Evolutionary conservation across 1,140 invertebrate genomes (phyloP), one percentile per base, ranked within the genome.

Genomic region (Hyphantria cunea): DNA sequence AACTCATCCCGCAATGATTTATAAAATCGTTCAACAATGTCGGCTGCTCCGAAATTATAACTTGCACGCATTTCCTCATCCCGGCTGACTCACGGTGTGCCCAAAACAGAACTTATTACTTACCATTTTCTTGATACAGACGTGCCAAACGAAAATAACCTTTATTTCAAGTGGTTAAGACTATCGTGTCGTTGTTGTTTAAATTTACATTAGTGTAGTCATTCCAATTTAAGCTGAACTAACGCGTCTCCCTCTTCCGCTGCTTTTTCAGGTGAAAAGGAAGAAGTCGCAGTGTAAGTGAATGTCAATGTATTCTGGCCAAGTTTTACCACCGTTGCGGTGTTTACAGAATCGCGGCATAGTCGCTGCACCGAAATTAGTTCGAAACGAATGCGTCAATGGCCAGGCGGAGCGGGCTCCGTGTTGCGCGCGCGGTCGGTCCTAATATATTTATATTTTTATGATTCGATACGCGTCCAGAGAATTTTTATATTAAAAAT

Each of bases 271-370:
- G 68, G 65, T 53, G 64, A 66, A 51, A 56, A 59, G 39, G 75
- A 76, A 74, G 71, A 56, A 64, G 62, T 65, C 17, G 59, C 41
- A 62, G 45, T 51, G 66, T 60, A 62, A 50, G 64, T 39, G 68
- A 67, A 31, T 79, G 44, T 76, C 83, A 74, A 61, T 13, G 10
- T 66, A 70, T n/a, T 32, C 47, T 85, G 80, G 82, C 17, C 78
- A 63, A 39, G 55, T 76, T 72, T 80, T 71, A 72, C 71, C 76
- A 68, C 76, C 67, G 68, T 75, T 67, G 73, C 71, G 73, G 72
- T 90, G 87, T 90, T 90, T 90, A 90, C 87, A 86, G 84, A 86
- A 89, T 84, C 84, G 82, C 76, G 87, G 87, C 88, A 90, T 90
- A 86, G 77, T 78, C 79, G 84, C 81, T 89, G 84, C 84, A 90